Evolutionary conservation across 2,888 invertebrate genomes (phyloP), one percentile per base, ranked within the genome.

Genomic region (Cryptus armator): DNA sequence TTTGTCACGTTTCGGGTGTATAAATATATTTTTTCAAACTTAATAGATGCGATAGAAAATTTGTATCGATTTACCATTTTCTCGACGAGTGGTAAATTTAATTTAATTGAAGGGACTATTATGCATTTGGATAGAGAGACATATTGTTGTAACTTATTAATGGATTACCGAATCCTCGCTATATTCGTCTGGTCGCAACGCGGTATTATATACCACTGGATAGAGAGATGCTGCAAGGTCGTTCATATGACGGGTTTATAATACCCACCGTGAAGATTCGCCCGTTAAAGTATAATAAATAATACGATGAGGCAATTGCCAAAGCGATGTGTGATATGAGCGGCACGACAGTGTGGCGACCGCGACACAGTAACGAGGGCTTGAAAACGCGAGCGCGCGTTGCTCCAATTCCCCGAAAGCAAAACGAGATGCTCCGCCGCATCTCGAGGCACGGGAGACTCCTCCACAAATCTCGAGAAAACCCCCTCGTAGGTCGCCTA

Each of bases 301-400:
- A 81, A 84, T 81, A 77, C 48, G 79, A 81, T 84, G 84, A 81
- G 68, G 84, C 84, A 84, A 84, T 72, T 77, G 29, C 56, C 59
- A 67, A 44, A 14, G 71, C 59, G 37, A 14, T 71, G 32, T 51
- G 64, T 70, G 72, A 44, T 59, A 62, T 62, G 66, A 51, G 51
- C 46, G 62, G 78, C 72, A 74, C 59, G 78, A 51, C 51, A 32
- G 19, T 64, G 70, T 70, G 67, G 77, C 83, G 67, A 51, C 79
- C 76, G 77, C 84, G 84, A 81, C 71, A 71, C 51, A 70, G 76
- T 81, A 70, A 81, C 64, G 74, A 84, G 62, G 62, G 64, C 67
- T 62, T 48, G 29, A 37, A 16, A 59, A 32, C 80, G 67, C 71
- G 29, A 32, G n/a, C 66, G 51, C 83, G 72, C 71, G 84, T 46